Evolutionary conservation across 2,888 invertebrate genomes (phyloP), one percentile per base, ranked within the genome.

Genomic region (Meloe dianella): DNA sequence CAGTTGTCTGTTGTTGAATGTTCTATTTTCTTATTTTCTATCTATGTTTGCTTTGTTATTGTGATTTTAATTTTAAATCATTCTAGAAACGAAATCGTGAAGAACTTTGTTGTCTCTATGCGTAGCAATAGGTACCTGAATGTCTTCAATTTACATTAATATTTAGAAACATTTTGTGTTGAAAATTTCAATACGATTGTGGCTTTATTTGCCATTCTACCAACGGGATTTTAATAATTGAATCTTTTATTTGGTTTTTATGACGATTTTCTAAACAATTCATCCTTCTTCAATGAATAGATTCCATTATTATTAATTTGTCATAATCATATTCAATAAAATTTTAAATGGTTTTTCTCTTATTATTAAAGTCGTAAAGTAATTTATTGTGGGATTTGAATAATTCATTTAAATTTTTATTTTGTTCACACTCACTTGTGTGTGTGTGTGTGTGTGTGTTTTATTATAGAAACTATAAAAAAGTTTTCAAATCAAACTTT

Each of bases 131-230:
- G 5, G 47, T 47, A 20, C 17, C 20, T 20, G 20, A 22, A 47
- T 20, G 9, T 20, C 20, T 20, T 9, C 47, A 47, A 47, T 47
- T 20, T 47, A 20, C 47, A 20, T 47, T 47, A 47, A 47, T 47
- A 47, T 47, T 47, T 20, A 47, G 47, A 8, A 20, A 47, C 20
- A 10, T 20, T 47, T 20, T 41, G n/a, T 10, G 10, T 20, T 47
- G 3, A 47, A 47, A 47, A 22, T 47, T 47, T 47, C 47, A 47
- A 47, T 47, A 47, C 20, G 10, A 47, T 47, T 47, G 47, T 47
- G 20, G 47, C 8, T 47, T 47, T 47, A 10, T 20, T 17, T 17
- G 4, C n/a, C n/a, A n/a, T n/a, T n/a, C n/a, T n/a, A n/a, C n/a
- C n/a, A n/a, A n/a, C 1, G 12, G 20, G 20, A 47, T 20, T 47